Evolutionary conservation across 2,888 invertebrate species (phyloP).

Genomic region (Thymelicus acteon): DNA sequence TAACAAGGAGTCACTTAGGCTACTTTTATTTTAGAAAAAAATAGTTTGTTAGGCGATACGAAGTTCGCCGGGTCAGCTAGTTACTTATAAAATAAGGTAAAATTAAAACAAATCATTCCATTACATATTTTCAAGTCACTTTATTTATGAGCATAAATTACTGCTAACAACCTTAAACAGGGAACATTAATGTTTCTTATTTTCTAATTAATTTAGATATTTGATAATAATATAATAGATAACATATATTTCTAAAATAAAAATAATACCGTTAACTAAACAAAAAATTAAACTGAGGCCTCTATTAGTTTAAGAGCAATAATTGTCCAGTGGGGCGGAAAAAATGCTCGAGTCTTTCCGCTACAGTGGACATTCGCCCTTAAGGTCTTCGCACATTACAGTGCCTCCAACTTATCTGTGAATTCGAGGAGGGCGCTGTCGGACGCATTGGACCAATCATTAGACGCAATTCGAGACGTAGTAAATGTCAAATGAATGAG

Average conservation of each 20-base stretch:
- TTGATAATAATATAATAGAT: conserved; percentile 60
- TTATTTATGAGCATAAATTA: conserved; percentile 52
- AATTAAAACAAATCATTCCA: conserved; percentile 11
- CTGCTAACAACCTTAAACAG: conserved; percentile 54
- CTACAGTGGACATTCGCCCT: background rate
- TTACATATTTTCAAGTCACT: conserved; percentile 35
- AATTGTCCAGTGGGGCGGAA: background rate
- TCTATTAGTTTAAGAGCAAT: conserved; percentile 20
- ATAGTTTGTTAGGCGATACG: too few relatives aligned
- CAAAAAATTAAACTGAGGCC: conserved; percentile 39
- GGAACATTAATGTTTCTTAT: conserved; percentile 61
- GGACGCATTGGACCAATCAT: too few relatives aligned
- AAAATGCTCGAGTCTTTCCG: background rate
- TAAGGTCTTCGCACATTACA: background rate
- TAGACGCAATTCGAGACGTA: too few relatives aligned
- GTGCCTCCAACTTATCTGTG: too few relatives aligned
- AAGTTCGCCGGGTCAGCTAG: too few relatives aligned
- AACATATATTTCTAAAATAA: conserved; percentile 61
- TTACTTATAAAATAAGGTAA: too few relatives aligned
- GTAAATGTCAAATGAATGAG: too few relatives aligned
- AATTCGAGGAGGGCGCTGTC: too few relatives aligned
- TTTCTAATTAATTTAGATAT: conserved; percentile 52
- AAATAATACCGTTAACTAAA: conserved; percentile 45
- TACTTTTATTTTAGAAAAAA: too few relatives aligned
- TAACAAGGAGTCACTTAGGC: too few relatives aligned